A percentile compares a stretch with the other conserved stretches of the same genome.
Evolutionary conservation across 2,888 invertebrate species (phyloP).

Genomic region (Rhynchonema sp.): DNA sequence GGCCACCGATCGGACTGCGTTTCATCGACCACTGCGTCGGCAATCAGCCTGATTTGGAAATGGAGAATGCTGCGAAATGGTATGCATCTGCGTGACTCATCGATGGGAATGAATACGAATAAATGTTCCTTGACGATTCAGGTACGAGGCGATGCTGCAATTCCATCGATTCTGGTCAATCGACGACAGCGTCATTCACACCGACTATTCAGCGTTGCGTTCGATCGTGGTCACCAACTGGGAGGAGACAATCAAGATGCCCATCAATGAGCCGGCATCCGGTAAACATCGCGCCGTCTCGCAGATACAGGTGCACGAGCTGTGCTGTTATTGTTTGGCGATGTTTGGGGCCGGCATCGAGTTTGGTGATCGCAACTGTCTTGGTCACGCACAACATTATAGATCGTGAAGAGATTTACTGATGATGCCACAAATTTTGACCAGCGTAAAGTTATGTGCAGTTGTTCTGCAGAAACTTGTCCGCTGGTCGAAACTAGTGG

Average conservation of each 20-base stretch:
- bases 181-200: slow-evolving; percentile 82
- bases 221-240: slow-evolving; percentile 92
- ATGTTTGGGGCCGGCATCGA: not conserved
- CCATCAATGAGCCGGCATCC: slow-evolving; percentile 86
- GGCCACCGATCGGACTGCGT: slow-evolving; percentile 47
- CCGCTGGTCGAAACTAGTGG: too few species aligned
- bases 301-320: slow-evolving; percentile 61
- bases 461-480: too few species aligned
- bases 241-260: slow-evolving; percentile 85
- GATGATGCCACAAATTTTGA: too few species aligned
- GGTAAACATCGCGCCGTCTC: slow-evolving; percentile 65
- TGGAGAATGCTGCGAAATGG: slow-evolving; percentile 79
- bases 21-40: slow-evolving; percentile 94
- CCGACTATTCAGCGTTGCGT: slow-evolving; percentile 83
- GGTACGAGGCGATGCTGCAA: slow-evolving; percentile 43
- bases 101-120: not conserved
- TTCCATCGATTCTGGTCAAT: slow-evolving; percentile 57
- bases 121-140: not conserved
- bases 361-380: too few species aligned
- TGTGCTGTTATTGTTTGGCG: not conserved
- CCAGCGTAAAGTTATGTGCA: too few species aligned
- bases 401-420: too few species aligned
- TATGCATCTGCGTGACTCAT: slow-evolving; percentile 28
- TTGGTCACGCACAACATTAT: too few species aligned
- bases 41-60: slow-evolving; percentile 75